Conservation (phyloP, 2,113 vertebrate species). For the Poeciliopsis occidentalis region DNA sequence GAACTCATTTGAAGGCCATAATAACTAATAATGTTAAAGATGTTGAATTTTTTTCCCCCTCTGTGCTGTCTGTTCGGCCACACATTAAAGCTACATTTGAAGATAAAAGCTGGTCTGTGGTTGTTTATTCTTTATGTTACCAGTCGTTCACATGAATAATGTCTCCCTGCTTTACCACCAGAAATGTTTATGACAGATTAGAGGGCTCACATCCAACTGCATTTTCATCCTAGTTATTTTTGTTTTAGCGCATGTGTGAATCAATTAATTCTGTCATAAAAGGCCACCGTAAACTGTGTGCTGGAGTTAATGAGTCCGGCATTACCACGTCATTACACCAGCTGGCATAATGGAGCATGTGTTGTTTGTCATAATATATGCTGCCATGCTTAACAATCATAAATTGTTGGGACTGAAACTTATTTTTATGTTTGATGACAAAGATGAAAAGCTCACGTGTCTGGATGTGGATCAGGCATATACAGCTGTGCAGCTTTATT, state of each 20-base stretch:
- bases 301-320: conserved; percentile 97
- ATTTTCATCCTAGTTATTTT: conserved; percentile 94
- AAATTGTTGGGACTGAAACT: conserved; percentile 85
- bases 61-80: not conserved
- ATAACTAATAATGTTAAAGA: not conserved
- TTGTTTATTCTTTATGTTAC: conserved; percentile 51
- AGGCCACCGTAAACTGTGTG: conserved; percentile 95
- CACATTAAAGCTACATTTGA: conserved; percentile 25
- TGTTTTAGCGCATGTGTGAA: conserved; percentile 98
- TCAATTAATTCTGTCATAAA: conserved; percentile 98
- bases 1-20: not conserved
- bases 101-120: conserved; percentile 23
- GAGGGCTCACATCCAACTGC: conserved; percentile 86
- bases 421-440: conserved; percentile 42
- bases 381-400: conserved; percentile 93
- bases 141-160: conserved; percentile 55
- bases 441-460: conserved; percentile 13
- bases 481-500: not conserved
- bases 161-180: conserved; percentile 59
- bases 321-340: conserved; percentile 98
- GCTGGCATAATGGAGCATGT: conserved; percentile 96
- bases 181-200: conserved; percentile 86
- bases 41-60: not conserved
- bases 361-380: conserved; percentile 99
- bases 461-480: not conserved